phyloP scores from a whole-genome alignment of 2,797 vertebrate genomes.

The Carapus acus region DNA sequence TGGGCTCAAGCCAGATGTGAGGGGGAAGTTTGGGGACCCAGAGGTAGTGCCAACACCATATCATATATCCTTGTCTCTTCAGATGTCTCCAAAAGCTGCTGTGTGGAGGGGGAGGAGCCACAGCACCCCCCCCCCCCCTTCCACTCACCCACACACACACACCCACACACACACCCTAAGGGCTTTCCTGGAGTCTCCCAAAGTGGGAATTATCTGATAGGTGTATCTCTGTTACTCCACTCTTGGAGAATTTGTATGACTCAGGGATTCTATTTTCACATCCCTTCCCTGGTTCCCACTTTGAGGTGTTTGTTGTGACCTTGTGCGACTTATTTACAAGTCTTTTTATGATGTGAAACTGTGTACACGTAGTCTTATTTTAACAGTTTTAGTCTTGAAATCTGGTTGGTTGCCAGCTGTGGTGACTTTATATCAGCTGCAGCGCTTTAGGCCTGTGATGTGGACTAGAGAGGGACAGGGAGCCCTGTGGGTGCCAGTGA shows the following conservation, averaged over 20 bases:
- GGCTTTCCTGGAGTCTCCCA: background rate
- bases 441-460: background rate
- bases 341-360: background rate
- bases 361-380: background rate
- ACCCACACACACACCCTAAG: too few species aligned
- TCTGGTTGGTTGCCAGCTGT: background rate
- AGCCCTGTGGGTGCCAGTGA: background rate
- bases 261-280: background rate
- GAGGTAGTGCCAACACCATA: background rate
- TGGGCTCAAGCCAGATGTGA: conserved; percentile 41
- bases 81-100: background rate
- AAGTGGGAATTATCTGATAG: background rate
- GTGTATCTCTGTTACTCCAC: background rate
- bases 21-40: background rate
- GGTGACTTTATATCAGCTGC: background rate
- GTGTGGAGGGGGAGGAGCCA: background rate
- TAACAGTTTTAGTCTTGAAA: background rate
- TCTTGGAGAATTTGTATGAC: background rate
- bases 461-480: background rate
- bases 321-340: background rate
- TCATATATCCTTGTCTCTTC: conserved; percentile 9
- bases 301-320: background rate
- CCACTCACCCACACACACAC: too few species aligned
- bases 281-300: background rate
- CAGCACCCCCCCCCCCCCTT: background rate